Percentiles rank a stretch among this genome's conserved stretches.
These are phyloP conservation scores for Pristionchus mayeri DNA, from an alignment of 2,888 invertebrate genomes.

Conservation along the genomic window DNA sequence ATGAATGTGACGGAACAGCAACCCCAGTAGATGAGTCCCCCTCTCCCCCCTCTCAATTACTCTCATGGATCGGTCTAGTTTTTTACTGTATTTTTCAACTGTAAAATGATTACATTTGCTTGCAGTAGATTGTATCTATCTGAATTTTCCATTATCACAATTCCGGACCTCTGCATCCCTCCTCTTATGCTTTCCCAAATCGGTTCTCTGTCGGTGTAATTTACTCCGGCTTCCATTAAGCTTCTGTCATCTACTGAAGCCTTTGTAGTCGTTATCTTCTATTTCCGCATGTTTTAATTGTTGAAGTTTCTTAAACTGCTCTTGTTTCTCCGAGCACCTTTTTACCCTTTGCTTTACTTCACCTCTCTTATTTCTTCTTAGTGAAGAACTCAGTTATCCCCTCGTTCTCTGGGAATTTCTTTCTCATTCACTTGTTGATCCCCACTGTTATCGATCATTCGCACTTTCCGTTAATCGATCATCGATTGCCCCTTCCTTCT, in stretches of 20 bases:
- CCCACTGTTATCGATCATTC: neutral
- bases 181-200: neutral
- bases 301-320: neutral
- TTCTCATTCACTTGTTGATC: neutral
- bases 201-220: neutral
- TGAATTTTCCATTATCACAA: neutral
- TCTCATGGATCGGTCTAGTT: neutral
- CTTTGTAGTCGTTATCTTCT: constrained; percentile 25
- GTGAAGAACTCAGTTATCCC: neutral
- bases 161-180: neutral
- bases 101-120: neutral
- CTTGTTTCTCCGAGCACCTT: neutral
- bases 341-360: neutral
- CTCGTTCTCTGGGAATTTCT: constrained; percentile 6
- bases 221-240: neutral
- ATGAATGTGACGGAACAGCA: neutral
- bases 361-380: neutral
- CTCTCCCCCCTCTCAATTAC: neutral
- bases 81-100: neutral
- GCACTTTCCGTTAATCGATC: neutral
- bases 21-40: neutral
- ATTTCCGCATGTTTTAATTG: constrained; percentile 32
- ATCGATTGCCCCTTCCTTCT: neutral
- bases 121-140: neutral
- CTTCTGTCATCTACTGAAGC: neutral